Base-by-base conservation (phyloP, 2,113 vertebrate genomes). In the Rhynchopsitta pachyrhyncha region DNA sequence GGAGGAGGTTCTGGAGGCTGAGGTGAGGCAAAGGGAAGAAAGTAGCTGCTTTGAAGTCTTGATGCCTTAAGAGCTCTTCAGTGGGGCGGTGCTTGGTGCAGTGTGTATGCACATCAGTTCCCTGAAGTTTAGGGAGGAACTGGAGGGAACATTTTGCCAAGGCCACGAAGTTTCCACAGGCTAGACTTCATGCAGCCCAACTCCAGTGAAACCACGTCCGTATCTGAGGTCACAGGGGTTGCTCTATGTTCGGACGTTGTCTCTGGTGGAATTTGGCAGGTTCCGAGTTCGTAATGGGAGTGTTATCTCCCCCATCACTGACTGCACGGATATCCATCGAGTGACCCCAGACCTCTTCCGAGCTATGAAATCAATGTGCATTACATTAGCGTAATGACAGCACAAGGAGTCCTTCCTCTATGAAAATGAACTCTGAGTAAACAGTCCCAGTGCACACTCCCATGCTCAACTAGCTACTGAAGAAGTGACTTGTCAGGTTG, bases 81-180 rank as follows among this genome's bases (percentile, higher is more conserved):
- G 78, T 3, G 0, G 60, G 79, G 71, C 3, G 5, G 76, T 73
- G 78, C 67, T 79, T 39, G 64, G 82, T 71, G 85, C 90, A 4
- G 12, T 0, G 31, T 2, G 50, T 17, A 8, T 6, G 29, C 59
- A 20, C 90, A 80, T 55, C 71, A 71, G 41, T 63, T 93, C 92
- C 82, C 82, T 82, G 86, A 94, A 96, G 63, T 76, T 94, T 25
- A 11, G 79, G 86, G 60, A 95, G 79, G 79, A 77, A 63, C 90
- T 23, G 59, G 70, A 77, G 93, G 74, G 83, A 92, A 92, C 16
- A 1, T 59, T 92, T 75, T 93, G 93, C 90, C 86, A 93, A 71
- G 71, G 22, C 35, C 82, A 5, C 39, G 1, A 0, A 55, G 14
- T 90, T 90, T 93, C 62, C 86, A 53, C 73, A 27, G 92, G 77